These are phyloP conservation scores for Aplochiton taeniatus DNA, from an alignment of 2,797 vertebrate genomes.

Conservation along the genomic window DNA sequence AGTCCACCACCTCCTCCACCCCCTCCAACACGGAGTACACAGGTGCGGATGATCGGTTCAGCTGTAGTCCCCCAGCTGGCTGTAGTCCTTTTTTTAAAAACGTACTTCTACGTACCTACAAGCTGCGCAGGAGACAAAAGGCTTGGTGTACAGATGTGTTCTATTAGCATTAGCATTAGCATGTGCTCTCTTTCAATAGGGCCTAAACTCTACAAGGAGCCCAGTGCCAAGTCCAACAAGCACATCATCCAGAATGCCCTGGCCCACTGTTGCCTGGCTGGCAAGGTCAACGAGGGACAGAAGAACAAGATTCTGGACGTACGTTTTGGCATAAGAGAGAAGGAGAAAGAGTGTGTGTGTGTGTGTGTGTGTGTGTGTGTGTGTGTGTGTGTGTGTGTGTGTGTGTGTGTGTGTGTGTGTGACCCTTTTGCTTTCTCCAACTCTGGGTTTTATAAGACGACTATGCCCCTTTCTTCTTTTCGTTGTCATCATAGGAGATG, in stretches of 20 bases:
- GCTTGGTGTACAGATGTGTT: too few relatives aligned
- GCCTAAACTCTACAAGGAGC: constrained; percentile 97
- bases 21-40: constrained; percentile 97
- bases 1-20: constrained; percentile 93
- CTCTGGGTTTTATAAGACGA: too few relatives aligned
- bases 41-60: constrained; percentile 67
- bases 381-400: background rate
- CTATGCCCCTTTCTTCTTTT: too few relatives aligned
- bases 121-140: background rate
- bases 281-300: constrained; percentile 96
- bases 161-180: constrained; percentile 1
- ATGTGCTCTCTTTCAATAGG: constrained; percentile 68
- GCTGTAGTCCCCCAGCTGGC: too few relatives aligned
- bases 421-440: background rate
- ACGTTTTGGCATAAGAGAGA: constrained; percentile 19
- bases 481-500: constrained; percentile 83
- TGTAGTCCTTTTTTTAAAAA: too few relatives aligned
- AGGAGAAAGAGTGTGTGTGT: constrained; percentile 29
- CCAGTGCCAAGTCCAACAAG: constrained; percentile 98
- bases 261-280: constrained; percentile 95
- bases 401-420: constrained; percentile 3
- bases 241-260: constrained; percentile 98
- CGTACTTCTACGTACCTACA: background rate
- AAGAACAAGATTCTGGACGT: constrained; percentile 98
- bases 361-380: constrained; percentile 20